phyloP scores from a whole-genome alignment of 2,888 invertebrate genomes.

The Sycophila texana region DNA sequence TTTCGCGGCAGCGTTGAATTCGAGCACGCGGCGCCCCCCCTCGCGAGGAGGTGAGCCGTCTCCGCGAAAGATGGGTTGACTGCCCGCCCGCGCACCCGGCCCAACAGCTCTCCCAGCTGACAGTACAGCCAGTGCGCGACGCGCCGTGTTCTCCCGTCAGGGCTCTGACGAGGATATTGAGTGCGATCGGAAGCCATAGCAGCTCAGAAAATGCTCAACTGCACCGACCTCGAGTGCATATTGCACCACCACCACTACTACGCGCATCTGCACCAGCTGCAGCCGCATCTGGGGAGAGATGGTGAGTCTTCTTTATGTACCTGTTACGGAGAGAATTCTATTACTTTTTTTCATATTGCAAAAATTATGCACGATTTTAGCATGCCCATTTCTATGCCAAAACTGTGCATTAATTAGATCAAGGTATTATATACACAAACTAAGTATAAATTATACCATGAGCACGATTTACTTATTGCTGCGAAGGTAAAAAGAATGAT shows the following conservation, averaged over 20 bases:
- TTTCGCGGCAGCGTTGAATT: neutral
- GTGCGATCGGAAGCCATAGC: too few relatives aligned
- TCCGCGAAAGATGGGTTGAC: neutral
- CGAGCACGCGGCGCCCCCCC: neutral
- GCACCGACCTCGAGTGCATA: slow-evolving; percentile 87
- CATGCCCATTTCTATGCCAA: too few relatives aligned
- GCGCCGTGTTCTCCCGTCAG: neutral
- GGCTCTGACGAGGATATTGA: too few relatives aligned
- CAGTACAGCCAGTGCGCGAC: neutral
- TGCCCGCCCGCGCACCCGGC: neutral
- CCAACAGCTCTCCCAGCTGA: neutral
- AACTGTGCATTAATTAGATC: too few relatives aligned
- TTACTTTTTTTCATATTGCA: too few relatives aligned
- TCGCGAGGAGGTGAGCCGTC: neutral
- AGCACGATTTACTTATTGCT: too few relatives aligned
- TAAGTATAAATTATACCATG: too few relatives aligned
- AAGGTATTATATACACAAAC: too few relatives aligned
- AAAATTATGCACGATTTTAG: too few relatives aligned
- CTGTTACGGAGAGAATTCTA: neutral
- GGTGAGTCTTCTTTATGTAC: slow-evolving; percentile 58
- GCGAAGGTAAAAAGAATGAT: too few relatives aligned
- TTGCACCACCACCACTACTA: slow-evolving; percentile 86
- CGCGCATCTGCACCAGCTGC: slow-evolving; percentile 83
- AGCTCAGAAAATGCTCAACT: slow-evolving; percentile 85
- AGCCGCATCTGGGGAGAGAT: slow-evolving; percentile 81